Base-by-base conservation (phyloP, 30 jellyfish, hydroid and myxozoan genomes). In the Cassiopea xamachana region DNA sequence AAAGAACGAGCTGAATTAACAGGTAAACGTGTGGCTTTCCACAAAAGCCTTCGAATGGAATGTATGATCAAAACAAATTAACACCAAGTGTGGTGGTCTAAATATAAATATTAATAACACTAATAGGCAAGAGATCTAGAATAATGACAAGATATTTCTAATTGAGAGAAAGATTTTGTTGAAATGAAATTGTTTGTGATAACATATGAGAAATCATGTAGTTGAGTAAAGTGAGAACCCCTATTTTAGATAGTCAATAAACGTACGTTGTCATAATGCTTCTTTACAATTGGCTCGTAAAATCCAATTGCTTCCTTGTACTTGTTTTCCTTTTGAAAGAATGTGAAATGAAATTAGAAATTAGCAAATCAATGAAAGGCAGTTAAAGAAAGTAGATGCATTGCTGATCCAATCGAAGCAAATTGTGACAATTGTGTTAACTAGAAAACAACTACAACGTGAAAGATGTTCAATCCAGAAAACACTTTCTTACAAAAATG, bases 241-340 rank as follows among this genome's bases (percentile, higher is more conserved):
- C 39, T 27, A 27, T 27, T 27, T 27, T 27, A 27, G 39, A 27
- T 27, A 27, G 39, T 27, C 39, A 27, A 27, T 27, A 68, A 48
- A 83, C 98, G 85, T 72, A 94, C 98, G 77, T 94, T 94, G 80
- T 94, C 98, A 59, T 94, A 94, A 88, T 94, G 97, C 51, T 94
- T 94, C 79, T 94, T 94, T 60, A 94, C 98, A 47, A 94, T 94
- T 10, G 98, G 98, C 72, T 94, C 98, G 85, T 94, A 94, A 82
- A 94, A 94, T 27, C 98, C 98, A 74, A 94, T 90, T 0, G 98
- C 97, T 76, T 94, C 98, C 81, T 94, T 94, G 93, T 94, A 94
- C 71, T 94, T 94, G 78, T 92, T 93, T 90, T 93, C 98, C 98
- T 93, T 73, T 51, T 2, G 15, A 64, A 64, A 4, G 13, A 59